phyloP scores from a whole-genome alignment of 2,113 vertebrate genomes.

The Hemichromis elongatus region DNA sequence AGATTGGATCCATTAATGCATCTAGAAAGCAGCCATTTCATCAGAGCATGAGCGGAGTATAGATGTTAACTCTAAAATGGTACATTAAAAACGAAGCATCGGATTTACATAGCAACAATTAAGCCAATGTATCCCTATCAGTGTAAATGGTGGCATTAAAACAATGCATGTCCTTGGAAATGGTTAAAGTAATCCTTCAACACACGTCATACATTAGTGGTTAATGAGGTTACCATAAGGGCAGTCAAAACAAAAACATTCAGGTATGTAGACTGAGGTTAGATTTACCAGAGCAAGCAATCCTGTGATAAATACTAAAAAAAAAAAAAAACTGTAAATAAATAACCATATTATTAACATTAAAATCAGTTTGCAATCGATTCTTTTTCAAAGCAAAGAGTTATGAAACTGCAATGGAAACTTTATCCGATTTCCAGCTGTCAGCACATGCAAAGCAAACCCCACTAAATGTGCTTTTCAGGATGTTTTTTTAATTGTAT shows the following conservation, averaged over 20 bases:
- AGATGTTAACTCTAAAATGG: background rate
- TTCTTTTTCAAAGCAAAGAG: background rate
- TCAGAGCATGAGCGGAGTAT: background rate
- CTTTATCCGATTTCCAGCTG: background rate
- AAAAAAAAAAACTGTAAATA: background rate
- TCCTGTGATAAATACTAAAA: background rate
- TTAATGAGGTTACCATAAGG: slow-evolving; percentile 19
- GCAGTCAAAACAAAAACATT: background rate
- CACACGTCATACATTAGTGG: slow-evolving; percentile 31
- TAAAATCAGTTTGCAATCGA: background rate
- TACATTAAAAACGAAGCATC: background rate
- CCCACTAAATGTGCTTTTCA: background rate
- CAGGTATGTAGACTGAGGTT: background rate
- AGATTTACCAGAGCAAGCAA: background rate
- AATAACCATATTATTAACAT: background rate
- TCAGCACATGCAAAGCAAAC: slow-evolving; percentile 49
- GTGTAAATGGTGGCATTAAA: background rate
- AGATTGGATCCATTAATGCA: background rate
- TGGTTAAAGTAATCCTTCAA: background rate
- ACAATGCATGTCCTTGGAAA: background rate
- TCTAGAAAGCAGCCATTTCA: background rate
- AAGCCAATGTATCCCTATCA: background rate
- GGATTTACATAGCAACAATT: background rate
- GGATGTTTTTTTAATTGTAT: background rate
- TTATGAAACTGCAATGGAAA: background rate